Base-by-base conservation (phyloP, 1,140 invertebrate species). In the Hestina assimilis region DNA sequence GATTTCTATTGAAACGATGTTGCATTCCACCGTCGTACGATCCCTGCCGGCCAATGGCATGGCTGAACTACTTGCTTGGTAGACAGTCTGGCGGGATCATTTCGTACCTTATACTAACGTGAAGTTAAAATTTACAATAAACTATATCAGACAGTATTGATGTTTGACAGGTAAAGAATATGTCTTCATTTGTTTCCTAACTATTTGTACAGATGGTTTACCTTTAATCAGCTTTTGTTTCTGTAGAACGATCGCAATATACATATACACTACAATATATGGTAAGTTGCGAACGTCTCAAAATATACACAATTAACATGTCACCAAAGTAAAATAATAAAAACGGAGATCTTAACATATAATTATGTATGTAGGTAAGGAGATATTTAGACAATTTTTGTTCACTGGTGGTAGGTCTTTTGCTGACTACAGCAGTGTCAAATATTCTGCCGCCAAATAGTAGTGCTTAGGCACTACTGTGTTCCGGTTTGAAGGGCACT, bases 1-100 rank as follows among this genome's bases (percentile, higher is more conserved):
- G 79, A 75, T 84, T 84, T 84, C 79, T 82, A 80, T 77, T 64
- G 66, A 75, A 75, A 59, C 59, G 66, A 52, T 42, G 41, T 55
- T 64, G 66, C 72, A 72, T 79, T 74, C 71, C 71, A 51, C 45
- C 41, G 48, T 67, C 66, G 66, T 64, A 59, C 66, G 68, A 74
- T 65, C 59, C 59, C 56, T 38, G 51, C 14, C 60, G 67, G 61
- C 67, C 60, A 71, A 71, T 71, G 64, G 63, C 63, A 59, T 50
- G 19, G 9, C 12, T 45, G 46, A 60, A 70, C 64, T 62, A 66
- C 65, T 74, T 66, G 50, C 53, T n/a, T 56, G 70, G 47, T 64
- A 83, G 77, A 80, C 79, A 71, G 41, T 58, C 72, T 66, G 79
- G 73, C 76, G 63, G 45, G 40, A 23, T 43, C 20, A 47, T 47